These are phyloP conservation scores for Allophyes oxyacanthae DNA, from an alignment of 2,888 invertebrate genomes.

Conservation along the genomic window DNA sequence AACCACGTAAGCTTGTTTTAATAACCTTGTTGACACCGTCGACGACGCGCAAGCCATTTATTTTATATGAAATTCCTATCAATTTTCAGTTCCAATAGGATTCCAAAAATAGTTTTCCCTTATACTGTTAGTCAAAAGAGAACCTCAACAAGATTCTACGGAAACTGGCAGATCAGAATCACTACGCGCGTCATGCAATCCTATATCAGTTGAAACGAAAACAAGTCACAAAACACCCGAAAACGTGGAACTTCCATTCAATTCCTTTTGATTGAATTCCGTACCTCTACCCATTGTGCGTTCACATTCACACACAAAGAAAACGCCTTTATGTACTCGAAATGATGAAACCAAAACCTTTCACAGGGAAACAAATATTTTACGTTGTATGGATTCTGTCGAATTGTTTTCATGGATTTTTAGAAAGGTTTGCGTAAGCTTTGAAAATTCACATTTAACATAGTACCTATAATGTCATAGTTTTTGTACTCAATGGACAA, in stretches of 20 bases:
- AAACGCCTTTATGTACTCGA: slow-evolving; percentile 42
- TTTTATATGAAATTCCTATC: slow-evolving; percentile 19
- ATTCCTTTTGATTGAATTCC: slow-evolving; percentile 51
- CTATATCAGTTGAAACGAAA: slow-evolving; percentile 32
- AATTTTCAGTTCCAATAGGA: slow-evolving; percentile 4
- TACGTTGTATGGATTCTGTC: slow-evolving; percentile 13
- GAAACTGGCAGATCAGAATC: no score
- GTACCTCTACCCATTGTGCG: slow-evolving; percentile 34
- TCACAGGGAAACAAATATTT: slow-evolving; percentile 35
- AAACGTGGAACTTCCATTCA: slow-evolving; percentile 37
- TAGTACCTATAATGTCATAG: slow-evolving; percentile 25
- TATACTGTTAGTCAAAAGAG: no score
- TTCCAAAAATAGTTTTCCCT: neutral
- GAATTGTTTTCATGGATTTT: slow-evolving; percentile 22
- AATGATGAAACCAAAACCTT: slow-evolving; percentile 45
- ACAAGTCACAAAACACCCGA: slow-evolving; percentile 33
- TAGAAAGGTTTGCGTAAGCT: slow-evolving; percentile 22
- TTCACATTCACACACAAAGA: slow-evolving; percentile 34
- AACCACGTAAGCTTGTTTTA: slow-evolving; percentile 37
- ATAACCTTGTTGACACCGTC: slow-evolving; percentile 26
- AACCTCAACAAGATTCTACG: no score
- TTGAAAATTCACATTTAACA: slow-evolving; percentile 39
- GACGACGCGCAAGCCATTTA: slow-evolving; percentile 17
- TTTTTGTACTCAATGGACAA: slow-evolving; percentile 14
- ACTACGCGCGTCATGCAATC: slow-evolving; percentile 8